phyloP scores from a whole-genome alignment of 1,140 invertebrate species.

The Caenorhabditis remanei region DNA sequence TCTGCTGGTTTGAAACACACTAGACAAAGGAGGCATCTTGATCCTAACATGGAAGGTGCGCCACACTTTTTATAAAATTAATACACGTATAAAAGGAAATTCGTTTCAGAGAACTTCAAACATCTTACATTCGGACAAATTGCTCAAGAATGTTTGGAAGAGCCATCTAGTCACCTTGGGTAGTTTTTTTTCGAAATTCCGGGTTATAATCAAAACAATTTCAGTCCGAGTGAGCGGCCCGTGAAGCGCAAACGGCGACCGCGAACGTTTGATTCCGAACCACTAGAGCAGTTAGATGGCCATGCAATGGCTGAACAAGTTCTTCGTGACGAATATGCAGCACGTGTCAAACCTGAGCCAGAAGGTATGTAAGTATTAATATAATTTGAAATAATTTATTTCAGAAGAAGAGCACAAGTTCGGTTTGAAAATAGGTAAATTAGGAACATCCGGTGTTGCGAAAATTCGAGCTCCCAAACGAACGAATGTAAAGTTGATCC shows the following conservation, averaged over 20 bases:
- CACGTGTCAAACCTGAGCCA: background rate
- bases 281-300: background rate
- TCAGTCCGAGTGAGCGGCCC: background rate
- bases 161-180: background rate
- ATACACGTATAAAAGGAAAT: no score
- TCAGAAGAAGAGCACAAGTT: background rate
- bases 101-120: conserved; percentile 31
- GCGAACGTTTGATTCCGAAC: background rate
- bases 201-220: background rate
- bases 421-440: background rate
- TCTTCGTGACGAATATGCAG: background rate
- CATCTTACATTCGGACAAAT: conserved; percentile 15
- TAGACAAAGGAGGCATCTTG: conserved; percentile 32
- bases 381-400: background rate
- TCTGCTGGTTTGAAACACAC: conserved; percentile 26
- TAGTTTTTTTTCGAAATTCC: no score
- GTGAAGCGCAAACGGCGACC: background rate
- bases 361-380: background rate
- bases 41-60: conserved; percentile 25
- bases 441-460: conserved; percentile 10
- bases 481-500: background rate
- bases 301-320: conserved; percentile 16
- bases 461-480: conserved; percentile 35
- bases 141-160: background rate
- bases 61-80: no score